phyloP scores from a whole-genome alignment of 2,113 vertebrate genomes.

The Perca schrenkii region DNA sequence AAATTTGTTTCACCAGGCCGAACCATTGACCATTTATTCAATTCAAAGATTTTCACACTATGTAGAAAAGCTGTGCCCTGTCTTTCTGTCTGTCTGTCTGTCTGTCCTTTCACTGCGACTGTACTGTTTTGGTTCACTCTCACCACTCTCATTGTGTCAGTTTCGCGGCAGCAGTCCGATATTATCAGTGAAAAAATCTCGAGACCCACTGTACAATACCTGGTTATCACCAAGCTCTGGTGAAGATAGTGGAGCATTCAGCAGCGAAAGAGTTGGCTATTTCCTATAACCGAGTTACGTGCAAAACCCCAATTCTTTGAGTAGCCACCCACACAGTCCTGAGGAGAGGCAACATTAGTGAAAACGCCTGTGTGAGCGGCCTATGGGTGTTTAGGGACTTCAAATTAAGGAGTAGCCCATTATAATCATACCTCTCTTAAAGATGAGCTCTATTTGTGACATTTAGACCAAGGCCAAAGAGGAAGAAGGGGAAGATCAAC shows the following conservation, averaged over 20 bases:
- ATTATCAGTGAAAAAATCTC: background rate
- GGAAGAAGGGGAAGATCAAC: background rate
- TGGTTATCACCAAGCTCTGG: background rate
- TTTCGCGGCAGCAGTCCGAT: background rate
- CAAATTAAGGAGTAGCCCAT: too few relatives aligned
- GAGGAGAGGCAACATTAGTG: background rate
- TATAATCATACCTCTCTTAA: background rate
- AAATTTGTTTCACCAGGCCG: background rate
- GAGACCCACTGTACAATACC: background rate
- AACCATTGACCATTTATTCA: background rate
- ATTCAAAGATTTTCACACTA: background rate
- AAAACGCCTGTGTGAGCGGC: background rate
- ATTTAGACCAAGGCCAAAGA: background rate
- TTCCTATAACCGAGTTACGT: too few relatives aligned
- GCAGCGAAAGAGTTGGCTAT: too few relatives aligned
- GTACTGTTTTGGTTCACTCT: too few relatives aligned
- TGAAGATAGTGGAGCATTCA: background rate
- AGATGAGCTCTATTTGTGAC: background rate
- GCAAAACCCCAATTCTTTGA: background rate
- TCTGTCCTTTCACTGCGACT: background rate
- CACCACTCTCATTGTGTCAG: background rate
- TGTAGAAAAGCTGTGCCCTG: background rate
- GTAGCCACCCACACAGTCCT: background rate
- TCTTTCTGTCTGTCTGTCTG: background rate
- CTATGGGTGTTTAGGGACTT: background rate